These are phyloP conservation scores for Aspidiotus destructor DNA, from an alignment of 2,888 invertebrate genomes.

Conservation along the genomic window DNA sequence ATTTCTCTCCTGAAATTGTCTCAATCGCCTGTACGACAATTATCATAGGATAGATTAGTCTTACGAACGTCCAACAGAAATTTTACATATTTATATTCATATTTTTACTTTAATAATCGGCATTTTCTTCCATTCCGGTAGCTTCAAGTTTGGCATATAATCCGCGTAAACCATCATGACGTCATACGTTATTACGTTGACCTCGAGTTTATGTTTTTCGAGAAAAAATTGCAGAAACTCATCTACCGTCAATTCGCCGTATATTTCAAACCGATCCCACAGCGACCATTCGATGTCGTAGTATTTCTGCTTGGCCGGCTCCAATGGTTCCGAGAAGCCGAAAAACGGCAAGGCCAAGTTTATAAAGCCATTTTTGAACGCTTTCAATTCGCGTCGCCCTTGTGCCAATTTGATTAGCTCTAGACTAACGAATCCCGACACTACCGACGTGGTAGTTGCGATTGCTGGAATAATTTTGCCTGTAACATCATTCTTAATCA, in stretches of 20 bases:
- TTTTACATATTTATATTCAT: background rate
- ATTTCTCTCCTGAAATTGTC: slow-evolving; percentile 82
- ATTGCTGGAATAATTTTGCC: slow-evolving; percentile 99
- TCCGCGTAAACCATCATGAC: slow-evolving; percentile 98
- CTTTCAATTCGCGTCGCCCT: slow-evolving; percentile 55
- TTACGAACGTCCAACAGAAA: background rate
- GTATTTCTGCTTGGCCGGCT: slow-evolving; percentile 74
- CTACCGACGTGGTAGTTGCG: slow-evolving; percentile 95
- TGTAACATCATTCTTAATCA: slow-evolving; percentile 45
- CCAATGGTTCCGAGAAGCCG: slow-evolving; percentile 89
- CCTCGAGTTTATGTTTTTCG: slow-evolving; percentile 75
- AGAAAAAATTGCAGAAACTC: slow-evolving; percentile 92
- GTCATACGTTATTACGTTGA: slow-evolving; percentile 97
- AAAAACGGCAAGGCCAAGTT: slow-evolving; percentile 94
- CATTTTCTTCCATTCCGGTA: slow-evolving; percentile 72
- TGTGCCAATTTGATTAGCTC: slow-evolving; percentile 82
- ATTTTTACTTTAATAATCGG: slow-evolving; percentile 58
- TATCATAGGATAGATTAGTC: background rate
- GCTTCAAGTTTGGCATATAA: slow-evolving; percentile 87
- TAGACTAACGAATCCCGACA: slow-evolving; percentile 85
- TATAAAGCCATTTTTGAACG: slow-evolving; percentile 93
- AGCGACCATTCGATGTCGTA: slow-evolving; percentile 89
- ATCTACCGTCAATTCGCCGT: slow-evolving; percentile 72
- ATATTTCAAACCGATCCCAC: slow-evolving; percentile 91
- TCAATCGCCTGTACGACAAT: slow-evolving; percentile 50